These are phyloP conservation scores for Lethrus apterus DNA, from an alignment of 1,140 invertebrate species.

Conservation along the genomic window DNA sequence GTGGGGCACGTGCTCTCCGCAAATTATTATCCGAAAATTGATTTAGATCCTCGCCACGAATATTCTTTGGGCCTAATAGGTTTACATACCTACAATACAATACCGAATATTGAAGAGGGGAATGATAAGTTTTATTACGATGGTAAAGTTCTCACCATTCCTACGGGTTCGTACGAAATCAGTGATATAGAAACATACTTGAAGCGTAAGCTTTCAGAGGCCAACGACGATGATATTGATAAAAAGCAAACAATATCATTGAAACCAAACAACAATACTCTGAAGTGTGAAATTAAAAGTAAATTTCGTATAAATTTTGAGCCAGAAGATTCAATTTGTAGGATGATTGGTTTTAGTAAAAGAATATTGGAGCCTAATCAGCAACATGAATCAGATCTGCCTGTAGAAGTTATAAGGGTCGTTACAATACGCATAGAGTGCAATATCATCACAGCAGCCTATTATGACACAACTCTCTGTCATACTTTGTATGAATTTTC, in stretches of 20 bases:
- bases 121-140: conserved; percentile 38
- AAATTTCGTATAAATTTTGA: conserved; percentile 19
- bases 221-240: too few relatives aligned
- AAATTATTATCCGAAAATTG: conserved; percentile 12
- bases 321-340: conserved; percentile 10
- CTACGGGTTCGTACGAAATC: conserved; percentile 37
- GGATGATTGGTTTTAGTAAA: conserved; percentile 19
- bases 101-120: conserved; percentile 33
- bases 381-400: conserved; percentile 21
- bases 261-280: conserved; percentile 26
- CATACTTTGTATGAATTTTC: conserved; percentile 24
- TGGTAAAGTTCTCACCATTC: conserved; percentile 31
- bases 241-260: conserved; percentile 9
- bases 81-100: conserved; percentile 37
- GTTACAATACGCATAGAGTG: conserved; percentile 20
- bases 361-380: conserved; percentile 11
- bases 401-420: conserved; percentile 22
- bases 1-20: background rate
- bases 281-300: conserved; percentile 19
- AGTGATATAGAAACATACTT: conserved; percentile 29
- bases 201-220: background rate
- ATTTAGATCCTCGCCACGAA: conserved; percentile 15
- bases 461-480: conserved; percentile 15
- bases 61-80: conserved; percentile 33
- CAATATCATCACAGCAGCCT: conserved; percentile 20